Conservation (phyloP, 1,140 invertebrate genomes). For the Bombus consobrinus region DNA sequence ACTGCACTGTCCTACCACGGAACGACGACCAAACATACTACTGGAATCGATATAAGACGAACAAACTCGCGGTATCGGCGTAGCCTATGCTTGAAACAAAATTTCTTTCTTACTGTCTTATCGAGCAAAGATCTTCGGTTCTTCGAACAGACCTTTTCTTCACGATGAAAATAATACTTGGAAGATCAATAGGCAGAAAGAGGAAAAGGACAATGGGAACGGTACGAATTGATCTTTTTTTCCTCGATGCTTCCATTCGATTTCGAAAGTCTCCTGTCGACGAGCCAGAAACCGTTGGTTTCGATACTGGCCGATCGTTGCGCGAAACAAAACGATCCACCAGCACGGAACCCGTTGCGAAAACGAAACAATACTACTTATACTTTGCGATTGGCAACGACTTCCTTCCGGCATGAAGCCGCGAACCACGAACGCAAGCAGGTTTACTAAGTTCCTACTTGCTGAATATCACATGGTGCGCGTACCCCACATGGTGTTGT, state of each 20-base stretch:
- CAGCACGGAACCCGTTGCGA: not conserved
- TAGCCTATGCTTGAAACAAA: not conserved
- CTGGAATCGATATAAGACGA: not conserved
- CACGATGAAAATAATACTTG: not conserved
- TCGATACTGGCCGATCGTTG: no score
- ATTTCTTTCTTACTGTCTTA: not conserved
- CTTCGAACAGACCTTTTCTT: not conserved
- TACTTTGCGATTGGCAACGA: conserved; percentile 17
- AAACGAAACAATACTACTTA: conserved; percentile 31
- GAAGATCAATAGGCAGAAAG: not conserved
- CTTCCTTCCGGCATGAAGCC: conserved; percentile 29
- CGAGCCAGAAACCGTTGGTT: no score
- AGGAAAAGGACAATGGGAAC: not conserved
- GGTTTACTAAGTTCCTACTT: conserved; percentile 1
- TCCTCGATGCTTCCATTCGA: not conserved
- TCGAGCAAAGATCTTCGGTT: not conserved
- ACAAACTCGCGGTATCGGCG: not conserved
- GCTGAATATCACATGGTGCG: conserved; percentile 56
- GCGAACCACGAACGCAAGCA: conserved; percentile 2
- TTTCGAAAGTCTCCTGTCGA: not conserved
- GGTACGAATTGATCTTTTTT: not conserved
- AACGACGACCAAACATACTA: not conserved
- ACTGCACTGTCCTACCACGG: no score
- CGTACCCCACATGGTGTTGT: conserved; percentile 61
- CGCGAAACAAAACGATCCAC: not conserved